These are phyloP conservation scores for Xenentodon cancila DNA, from an alignment of 2,797 vertebrate genomes.

Conservation along the genomic window DNA sequence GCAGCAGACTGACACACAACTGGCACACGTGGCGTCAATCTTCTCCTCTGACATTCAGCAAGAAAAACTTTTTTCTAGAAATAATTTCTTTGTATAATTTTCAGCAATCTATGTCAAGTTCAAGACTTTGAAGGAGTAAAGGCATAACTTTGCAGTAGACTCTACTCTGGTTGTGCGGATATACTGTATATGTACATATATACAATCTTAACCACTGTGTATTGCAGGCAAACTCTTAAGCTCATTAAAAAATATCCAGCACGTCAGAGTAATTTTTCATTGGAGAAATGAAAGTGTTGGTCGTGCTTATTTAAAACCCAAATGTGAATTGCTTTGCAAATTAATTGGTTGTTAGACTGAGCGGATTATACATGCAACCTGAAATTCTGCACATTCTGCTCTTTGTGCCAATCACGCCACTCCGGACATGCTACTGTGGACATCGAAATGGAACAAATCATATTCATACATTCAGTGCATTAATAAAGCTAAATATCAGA, in stretches of 20 bases:
- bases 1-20: too few species aligned
- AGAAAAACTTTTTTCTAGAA: too few species aligned
- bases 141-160: too few species aligned
- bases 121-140: too few species aligned
- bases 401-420: conserved; percentile 59
- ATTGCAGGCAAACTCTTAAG: not conserved
- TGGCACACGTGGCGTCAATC: too few species aligned
- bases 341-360: conserved; percentile 67
- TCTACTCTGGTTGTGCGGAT: too few species aligned
- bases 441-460: conserved; percentile 74
- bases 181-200: too few species aligned
- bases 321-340: conserved; percentile 61
- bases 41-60: too few species aligned
- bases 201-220: not conserved
- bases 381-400: conserved; percentile 58
- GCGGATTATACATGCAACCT: conserved; percentile 64
- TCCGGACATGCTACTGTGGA: conserved; percentile 68
- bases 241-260: conserved; percentile 1
- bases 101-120: too few species aligned
- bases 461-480: conserved; percentile 77
- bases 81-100: too few species aligned
- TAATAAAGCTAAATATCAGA: conserved; percentile 78
- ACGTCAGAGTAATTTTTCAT: conserved; percentile 18
- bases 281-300: conserved; percentile 33
- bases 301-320: conserved; percentile 41